Conservation (phyloP, 2,888 invertebrate genomes). For the Sesia bembeciformis region DNA sequence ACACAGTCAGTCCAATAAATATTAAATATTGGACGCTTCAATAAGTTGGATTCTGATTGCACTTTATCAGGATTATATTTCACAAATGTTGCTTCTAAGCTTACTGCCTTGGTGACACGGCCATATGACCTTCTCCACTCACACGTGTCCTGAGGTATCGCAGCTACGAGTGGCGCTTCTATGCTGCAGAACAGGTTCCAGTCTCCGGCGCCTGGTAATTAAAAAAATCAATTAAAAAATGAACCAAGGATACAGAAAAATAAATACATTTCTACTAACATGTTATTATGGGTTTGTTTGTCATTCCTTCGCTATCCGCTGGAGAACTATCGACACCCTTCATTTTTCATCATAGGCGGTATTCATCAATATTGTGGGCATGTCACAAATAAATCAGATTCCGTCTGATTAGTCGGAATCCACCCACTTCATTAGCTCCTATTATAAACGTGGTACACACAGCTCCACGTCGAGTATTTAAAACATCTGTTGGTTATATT, state of each 20-base stretch:
- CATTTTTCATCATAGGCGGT: slow-evolving; percentile 72
- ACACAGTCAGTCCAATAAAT: slow-evolving; percentile 96
- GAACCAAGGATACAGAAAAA: neutral
- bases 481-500: neutral
- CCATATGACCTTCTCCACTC: slow-evolving; percentile 96
- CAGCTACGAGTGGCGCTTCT: slow-evolving; percentile 83
- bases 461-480: neutral
- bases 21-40: slow-evolving; percentile 93
- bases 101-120: slow-evolving; percentile 87
- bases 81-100: slow-evolving; percentile 86
- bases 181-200: slow-evolving; percentile 88
- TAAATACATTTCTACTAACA: slow-evolving; percentile 70
- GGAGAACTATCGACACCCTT: slow-evolving; percentile 72
- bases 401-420: slow-evolving; percentile 35
- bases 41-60: slow-evolving; percentile 84
- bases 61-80: slow-evolving; percentile 84
- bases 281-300: slow-evolving; percentile 82
- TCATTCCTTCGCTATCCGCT: slow-evolving; percentile 74
- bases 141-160: slow-evolving; percentile 89
- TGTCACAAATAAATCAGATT: slow-evolving; percentile 50
- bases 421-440: slow-evolving; percentile 45
- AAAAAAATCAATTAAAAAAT: neutral
- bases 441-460: neutral
- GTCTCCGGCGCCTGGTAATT: slow-evolving; percentile 85
- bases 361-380: slow-evolving; percentile 46